These are phyloP conservation scores for Cyclura pinguis DNA, from an alignment of 2,797 vertebrate genomes.

Conservation along the genomic window DNA sequence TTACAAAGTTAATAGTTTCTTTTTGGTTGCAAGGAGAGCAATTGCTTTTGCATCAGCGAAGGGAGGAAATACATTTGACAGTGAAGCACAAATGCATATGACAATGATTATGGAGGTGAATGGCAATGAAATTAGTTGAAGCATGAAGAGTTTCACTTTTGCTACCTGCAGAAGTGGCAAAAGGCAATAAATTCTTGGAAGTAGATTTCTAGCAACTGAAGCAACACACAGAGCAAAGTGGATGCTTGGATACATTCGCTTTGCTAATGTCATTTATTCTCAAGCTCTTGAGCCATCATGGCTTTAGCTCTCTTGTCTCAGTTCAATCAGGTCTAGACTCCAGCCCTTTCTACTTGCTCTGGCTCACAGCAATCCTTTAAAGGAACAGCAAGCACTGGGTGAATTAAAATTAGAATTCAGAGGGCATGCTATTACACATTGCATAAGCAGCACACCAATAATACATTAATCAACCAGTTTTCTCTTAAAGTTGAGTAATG, in stretches of 20 bases:
- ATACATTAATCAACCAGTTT: conserved; percentile 68
- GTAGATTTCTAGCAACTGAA: conserved; percentile 47
- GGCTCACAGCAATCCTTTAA: conserved; percentile 58
- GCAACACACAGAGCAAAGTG: conserved; percentile 26
- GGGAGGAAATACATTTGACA: conserved; percentile 33
- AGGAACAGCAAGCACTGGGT: conserved; percentile 59
- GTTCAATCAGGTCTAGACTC: conserved; percentile 67
- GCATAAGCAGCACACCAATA: conserved; percentile 68
- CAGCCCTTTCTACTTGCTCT: conserved; percentile 59
- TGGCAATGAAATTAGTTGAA: conserved; percentile 5
- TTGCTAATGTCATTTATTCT: conserved; percentile 49
- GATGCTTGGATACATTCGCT: conserved; percentile 24
- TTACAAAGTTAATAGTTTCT: conserved; percentile 31
- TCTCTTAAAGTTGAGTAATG: conserved; percentile 21
- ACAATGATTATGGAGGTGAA: conserved; percentile 23
- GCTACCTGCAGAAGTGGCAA: conserved; percentile 24
- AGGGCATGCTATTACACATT: conserved; percentile 55
- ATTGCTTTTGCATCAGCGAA: conserved; percentile 37
- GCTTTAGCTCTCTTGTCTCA: conserved; percentile 44
- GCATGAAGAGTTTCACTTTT: conserved; percentile 23
- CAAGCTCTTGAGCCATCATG: conserved; percentile 52
- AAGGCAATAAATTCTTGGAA: conserved; percentile 25
- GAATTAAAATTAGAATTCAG: conserved; percentile 66
- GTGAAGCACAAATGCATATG: conserved; percentile 23
- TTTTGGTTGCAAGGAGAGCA: conserved; percentile 20